phyloP scores from a whole-genome alignment of 2,888 invertebrate genomes.

The Geophilus truncorum region DNA sequence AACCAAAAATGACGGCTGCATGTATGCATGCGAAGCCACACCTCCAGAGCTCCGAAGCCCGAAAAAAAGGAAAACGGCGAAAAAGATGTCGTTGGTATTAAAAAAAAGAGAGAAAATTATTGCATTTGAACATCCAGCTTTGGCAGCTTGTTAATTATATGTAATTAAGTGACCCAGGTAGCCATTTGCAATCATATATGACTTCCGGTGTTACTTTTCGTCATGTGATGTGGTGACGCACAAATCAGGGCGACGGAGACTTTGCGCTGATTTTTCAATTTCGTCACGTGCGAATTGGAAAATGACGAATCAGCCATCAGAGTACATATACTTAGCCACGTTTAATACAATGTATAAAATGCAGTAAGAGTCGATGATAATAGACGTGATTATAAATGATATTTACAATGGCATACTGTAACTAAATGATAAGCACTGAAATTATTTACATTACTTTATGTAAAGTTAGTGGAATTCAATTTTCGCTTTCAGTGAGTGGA shows the following conservation, averaged over 20 bases:
- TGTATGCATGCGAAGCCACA: neutral
- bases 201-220: neutral
- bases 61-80: neutral
- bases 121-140: neutral
- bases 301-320: neutral
- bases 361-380: too few species aligned
- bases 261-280: neutral
- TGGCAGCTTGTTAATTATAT: slow-evolving; percentile 8
- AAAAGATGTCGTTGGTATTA: neutral
- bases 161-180: slow-evolving; percentile 16
- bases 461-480: too few species aligned
- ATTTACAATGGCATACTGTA: too few species aligned
- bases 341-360: too few species aligned
- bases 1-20: neutral
- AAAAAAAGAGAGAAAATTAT: neutral
- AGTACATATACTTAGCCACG: too few species aligned
- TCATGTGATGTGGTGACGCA: neutral
- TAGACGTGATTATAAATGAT: too few species aligned
- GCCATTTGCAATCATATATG: slow-evolving; percentile 11
- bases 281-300: too few species aligned
- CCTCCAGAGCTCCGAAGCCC: neutral
- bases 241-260: neutral
- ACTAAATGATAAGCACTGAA: too few species aligned
- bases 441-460: too few species aligned
- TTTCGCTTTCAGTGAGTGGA: too few species aligned